Conservation (phyloP, 2,888 invertebrate genomes). For the Bruchidius siliquastri region DNA sequence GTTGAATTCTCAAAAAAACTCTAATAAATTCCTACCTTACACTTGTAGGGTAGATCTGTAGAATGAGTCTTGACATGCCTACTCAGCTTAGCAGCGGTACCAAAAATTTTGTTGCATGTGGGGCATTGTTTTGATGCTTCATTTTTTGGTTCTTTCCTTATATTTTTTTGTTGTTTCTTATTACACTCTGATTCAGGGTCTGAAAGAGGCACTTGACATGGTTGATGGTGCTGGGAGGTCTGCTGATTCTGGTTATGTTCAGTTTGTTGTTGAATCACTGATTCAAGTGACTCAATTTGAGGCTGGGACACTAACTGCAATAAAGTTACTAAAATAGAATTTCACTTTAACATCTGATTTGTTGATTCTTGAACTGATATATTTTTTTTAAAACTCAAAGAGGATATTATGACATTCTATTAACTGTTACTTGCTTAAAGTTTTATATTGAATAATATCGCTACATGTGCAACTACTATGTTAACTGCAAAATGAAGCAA, state of each 20-base stretch:
- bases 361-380: no score
- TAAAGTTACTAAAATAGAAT: not conserved
- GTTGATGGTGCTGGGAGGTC: not conserved
- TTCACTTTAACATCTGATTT: no score
- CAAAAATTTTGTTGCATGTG: constrained; percentile 43
- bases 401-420: no score
- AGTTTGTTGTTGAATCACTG: constrained; percentile 14
- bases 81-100: constrained; percentile 41
- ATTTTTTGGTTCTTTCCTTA: constrained; percentile 19
- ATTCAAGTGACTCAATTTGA: constrained; percentile 14
- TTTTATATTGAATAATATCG: no score
- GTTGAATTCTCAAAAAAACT: no score
- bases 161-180: constrained; percentile 2
- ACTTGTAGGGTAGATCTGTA: constrained; percentile 45
- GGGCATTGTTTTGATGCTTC: constrained; percentile 39
- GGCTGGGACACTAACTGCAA: constrained; percentile 14
- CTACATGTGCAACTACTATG: no score
- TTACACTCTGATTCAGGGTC: constrained; percentile 5
- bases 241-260: not conserved
- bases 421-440: no score
- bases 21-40: constrained; percentile 30
- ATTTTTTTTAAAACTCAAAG: no score
- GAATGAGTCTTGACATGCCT: constrained; percentile 48
- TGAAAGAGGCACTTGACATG: not conserved
- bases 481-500: no score